These are phyloP conservation scores for Symphodus melops DNA, from an alignment of 2,113 vertebrate species.

Conservation along the genomic window DNA sequence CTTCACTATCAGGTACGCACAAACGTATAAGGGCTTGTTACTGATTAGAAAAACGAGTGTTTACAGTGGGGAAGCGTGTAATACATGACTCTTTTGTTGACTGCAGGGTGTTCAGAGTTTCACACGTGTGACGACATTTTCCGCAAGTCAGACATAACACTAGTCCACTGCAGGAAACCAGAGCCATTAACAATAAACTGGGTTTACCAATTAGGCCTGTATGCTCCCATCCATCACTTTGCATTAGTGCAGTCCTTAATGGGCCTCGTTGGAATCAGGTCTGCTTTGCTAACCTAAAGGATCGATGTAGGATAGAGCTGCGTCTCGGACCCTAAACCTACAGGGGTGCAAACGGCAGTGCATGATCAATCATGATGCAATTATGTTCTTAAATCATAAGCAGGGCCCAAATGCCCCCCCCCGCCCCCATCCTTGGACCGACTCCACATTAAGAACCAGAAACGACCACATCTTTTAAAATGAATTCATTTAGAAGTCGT, in stretches of 20 bases:
- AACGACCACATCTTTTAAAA: background rate
- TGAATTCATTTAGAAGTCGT: no score
- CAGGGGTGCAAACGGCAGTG: conserved; percentile 18
- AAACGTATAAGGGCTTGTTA: conserved; percentile 36
- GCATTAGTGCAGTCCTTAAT: conserved; percentile 33
- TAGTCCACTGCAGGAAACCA: background rate
- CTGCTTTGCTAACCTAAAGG: conserved; percentile 25
- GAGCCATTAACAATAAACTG: conserved; percentile 43
- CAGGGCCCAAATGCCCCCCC: no score
- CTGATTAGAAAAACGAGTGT: conserved; percentile 32
- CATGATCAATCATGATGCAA: conserved; percentile 54
- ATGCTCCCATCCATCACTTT: conserved; percentile 45
- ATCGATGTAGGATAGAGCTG: conserved; percentile 11
- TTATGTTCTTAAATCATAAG: conserved; percentile 50
- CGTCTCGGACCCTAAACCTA: conserved; percentile 26
- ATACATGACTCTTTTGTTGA: background rate
- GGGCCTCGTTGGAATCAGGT: conserved; percentile 9
- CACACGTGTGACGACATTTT: conserved; percentile 16
- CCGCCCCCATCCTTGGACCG: no score
- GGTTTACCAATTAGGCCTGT: conserved; percentile 29
- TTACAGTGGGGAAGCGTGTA: background rate
- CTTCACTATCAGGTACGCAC: conserved; percentile 25
- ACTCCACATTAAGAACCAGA: conserved; percentile 28
- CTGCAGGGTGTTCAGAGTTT: conserved; percentile 15
- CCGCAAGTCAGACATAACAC: conserved; percentile 20